Evolutionary conservation across 2,113 vertebrate genomes (phyloP).

Genomic region (Gasterosteus aculeatus): DNA sequence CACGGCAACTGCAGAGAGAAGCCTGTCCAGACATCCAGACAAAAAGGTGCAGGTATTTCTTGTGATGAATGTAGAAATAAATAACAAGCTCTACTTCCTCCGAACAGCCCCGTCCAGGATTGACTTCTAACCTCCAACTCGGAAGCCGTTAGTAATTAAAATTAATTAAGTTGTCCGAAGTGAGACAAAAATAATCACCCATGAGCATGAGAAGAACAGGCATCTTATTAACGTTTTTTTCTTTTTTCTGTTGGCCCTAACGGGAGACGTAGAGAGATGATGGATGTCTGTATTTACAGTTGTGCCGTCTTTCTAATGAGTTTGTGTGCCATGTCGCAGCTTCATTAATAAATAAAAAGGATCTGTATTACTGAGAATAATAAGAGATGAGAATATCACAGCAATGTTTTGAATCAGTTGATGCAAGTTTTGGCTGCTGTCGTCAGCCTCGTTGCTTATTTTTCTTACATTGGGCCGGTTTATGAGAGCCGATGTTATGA

Average conservation of each 20-base stretch:
- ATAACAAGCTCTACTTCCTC: slow-evolving; percentile 39
- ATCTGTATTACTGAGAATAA: slow-evolving; percentile 55
- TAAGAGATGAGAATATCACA: slow-evolving; percentile 59
- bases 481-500: slow-evolving; percentile 36
- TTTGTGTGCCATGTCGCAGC: slow-evolving; percentile 50
- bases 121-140: slow-evolving; percentile 59
- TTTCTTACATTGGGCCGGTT: slow-evolving; percentile 25
- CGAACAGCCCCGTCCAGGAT: slow-evolving; percentile 16
- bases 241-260: slow-evolving; percentile 46
- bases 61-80: slow-evolving; percentile 52
- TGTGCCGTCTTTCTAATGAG: slow-evolving; percentile 70
- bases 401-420: slow-evolving; percentile 69
- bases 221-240: slow-evolving; percentile 53
- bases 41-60: slow-evolving; percentile 25
- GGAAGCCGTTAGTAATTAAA: slow-evolving; percentile 75
- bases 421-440: slow-evolving; percentile 44
- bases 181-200: slow-evolving; percentile 78
- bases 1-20: slow-evolving; percentile 48
- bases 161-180: slow-evolving; percentile 79
- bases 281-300: slow-evolving; percentile 71
- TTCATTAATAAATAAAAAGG: slow-evolving; percentile 51
- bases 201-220: slow-evolving; percentile 50
- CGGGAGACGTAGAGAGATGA: slow-evolving; percentile 64
- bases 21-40: slow-evolving; percentile 22
- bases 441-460: slow-evolving; percentile 37